These are phyloP conservation scores for Eubucco bourcierii DNA, from an alignment of 2,113 vertebrate species.

Conservation along the genomic window DNA sequence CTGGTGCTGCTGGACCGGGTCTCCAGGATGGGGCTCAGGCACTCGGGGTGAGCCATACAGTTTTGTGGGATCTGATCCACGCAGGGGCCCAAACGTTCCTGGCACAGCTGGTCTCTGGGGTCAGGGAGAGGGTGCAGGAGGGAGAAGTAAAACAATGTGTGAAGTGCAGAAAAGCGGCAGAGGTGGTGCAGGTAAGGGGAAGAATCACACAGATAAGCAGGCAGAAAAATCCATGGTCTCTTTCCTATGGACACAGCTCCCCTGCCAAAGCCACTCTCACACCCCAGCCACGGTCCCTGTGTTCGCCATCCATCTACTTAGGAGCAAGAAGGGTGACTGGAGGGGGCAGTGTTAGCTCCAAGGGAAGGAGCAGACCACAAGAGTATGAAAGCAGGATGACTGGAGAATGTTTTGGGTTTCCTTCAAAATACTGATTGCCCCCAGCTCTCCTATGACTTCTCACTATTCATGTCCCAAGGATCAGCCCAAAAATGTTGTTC, in stretches of 20 bases:
- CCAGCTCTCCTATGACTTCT: not conserved
- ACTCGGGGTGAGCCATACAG: slow-evolving; percentile 76
- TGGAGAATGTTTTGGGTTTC: not conserved
- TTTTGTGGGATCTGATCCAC: slow-evolving; percentile 78
- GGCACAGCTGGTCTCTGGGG: slow-evolving; percentile 70
- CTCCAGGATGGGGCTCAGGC: slow-evolving; percentile 80
- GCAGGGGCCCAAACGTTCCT: slow-evolving; percentile 79
- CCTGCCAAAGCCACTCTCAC: not conserved
- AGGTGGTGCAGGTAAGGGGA: not conserved
- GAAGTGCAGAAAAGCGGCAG: not conserved
- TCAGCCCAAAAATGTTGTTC: not conserved
- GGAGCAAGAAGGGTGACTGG: not conserved
- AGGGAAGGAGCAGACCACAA: not conserved
- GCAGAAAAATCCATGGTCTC: rapidly evolving
- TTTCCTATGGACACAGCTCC: not conserved
- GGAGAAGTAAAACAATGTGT: not conserved
- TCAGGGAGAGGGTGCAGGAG: rapidly evolving
- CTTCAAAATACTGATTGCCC: not conserved
- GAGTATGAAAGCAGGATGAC: not conserved
- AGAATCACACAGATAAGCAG: not conserved
- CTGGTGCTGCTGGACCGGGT: slow-evolving; percentile 76
- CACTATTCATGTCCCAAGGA: not conserved
- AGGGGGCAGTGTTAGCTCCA: not conserved
- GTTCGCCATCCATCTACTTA: not conserved
- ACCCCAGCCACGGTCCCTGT: rapidly evolving